Percentiles rank a stretch among this genome's conserved stretches.
Evolutionary conservation across 2,797 vertebrate genomes (phyloP).

Genomic region (Falco biarmicus): DNA sequence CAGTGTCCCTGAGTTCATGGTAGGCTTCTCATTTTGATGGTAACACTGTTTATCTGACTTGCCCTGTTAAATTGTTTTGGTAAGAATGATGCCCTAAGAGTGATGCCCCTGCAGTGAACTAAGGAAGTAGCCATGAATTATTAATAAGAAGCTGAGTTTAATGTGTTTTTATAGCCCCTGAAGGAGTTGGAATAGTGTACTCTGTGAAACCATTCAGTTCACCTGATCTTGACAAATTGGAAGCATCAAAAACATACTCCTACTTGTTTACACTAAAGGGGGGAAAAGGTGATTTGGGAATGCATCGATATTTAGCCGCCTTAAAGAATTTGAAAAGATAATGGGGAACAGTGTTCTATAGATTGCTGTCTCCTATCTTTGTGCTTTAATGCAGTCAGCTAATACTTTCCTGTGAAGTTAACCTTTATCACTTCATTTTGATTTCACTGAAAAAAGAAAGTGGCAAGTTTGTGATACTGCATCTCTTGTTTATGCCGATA

Average conservation of each 20-base stretch:
- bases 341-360: constrained; percentile 47
- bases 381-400: constrained; percentile 25
- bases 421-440: constrained; percentile 62
- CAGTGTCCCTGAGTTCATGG: neutral
- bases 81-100: constrained; percentile 60
- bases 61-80: constrained; percentile 37
- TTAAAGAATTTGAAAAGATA: constrained; percentile 56
- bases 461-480: constrained; percentile 23
- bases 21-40: constrained; percentile 24
- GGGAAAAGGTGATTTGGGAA: constrained; percentile 57
- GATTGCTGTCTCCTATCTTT: constrained; percentile 53
- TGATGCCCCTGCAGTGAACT: constrained; percentile 65
- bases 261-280: constrained; percentile 50
- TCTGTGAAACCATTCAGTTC: constrained; percentile 53
- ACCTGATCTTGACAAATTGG: constrained; percentile 73
- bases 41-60: constrained; percentile 47
- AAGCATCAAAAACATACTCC: constrained; percentile 50
- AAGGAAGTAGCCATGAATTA: constrained; percentile 72
- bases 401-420: constrained; percentile 46
- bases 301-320: constrained; percentile 53
- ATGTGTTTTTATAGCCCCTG: constrained; percentile 63
- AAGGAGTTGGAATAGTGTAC: constrained; percentile 47
- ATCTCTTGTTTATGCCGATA: constrained; percentile 25
- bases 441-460: constrained; percentile 20
- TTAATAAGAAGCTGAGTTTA: constrained; percentile 66